A percentile compares a stretch with the other conserved stretches of the same genome.
These are phyloP conservation scores for Notodonta dromedarius DNA, from an alignment of 2,888 invertebrate species.

Conservation along the genomic window DNA sequence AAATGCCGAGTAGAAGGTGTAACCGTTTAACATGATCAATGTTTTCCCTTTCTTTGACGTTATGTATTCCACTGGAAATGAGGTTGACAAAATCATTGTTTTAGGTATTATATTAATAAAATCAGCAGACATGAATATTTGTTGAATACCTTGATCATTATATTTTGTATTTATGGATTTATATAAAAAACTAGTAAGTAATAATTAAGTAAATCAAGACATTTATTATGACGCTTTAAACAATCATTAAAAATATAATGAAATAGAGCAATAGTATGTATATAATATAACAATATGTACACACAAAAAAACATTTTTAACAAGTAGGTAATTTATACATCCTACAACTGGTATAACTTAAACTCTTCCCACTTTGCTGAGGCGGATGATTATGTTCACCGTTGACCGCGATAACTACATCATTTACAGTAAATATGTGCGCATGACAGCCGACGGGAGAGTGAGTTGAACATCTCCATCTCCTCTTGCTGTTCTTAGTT, in stretches of 20 bases:
- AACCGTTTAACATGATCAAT: constrained; percentile 40
- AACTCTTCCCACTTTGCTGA: constrained; percentile 1
- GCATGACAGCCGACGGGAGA: constrained; percentile 46
- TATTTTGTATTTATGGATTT: no score
- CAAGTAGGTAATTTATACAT: background rate
- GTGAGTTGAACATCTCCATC: constrained; percentile 48
- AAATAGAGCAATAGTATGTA: no score
- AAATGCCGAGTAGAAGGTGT: constrained; percentile 34
- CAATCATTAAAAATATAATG: no score
- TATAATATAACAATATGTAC: no score
- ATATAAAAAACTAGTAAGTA: no score
- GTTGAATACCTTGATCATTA: no score
- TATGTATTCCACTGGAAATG: constrained; percentile 23
- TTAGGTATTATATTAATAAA: no score
- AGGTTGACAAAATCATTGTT: background rate
- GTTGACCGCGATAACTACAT: constrained; percentile 15
- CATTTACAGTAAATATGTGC: constrained; percentile 36
- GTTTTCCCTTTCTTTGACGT: constrained; percentile 23
- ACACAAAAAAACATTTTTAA: background rate
- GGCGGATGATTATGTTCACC: constrained; percentile 20
- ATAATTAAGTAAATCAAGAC: no score
- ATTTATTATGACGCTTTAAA: no score
- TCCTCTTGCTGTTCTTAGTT: constrained; percentile 11
- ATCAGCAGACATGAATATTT: no score
- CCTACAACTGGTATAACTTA: background rate